Conservation (phyloP, 64 coral and sea anemone genomes). For the Exaiptasia diaphana region DNA sequence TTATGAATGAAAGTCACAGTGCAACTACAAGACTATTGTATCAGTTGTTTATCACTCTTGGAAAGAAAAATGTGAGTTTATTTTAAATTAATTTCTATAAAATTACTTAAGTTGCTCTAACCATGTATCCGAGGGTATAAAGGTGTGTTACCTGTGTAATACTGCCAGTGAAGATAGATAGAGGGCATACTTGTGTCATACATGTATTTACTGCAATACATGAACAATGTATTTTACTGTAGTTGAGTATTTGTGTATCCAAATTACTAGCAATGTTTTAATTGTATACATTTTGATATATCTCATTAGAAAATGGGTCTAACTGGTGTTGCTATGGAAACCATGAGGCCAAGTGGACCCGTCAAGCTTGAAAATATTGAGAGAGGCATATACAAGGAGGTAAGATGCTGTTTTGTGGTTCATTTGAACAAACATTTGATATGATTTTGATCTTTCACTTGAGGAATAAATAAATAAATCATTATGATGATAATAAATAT, state of each 20-base stretch:
- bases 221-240: too few relatives aligned
- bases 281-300: too few relatives aligned
- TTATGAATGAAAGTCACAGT: constrained; percentile 97
- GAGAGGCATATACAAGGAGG: constrained; percentile 96
- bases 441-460: not conserved
- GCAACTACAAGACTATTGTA: constrained; percentile 85
- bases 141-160: too few relatives aligned
- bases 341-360: constrained; percentile 96
- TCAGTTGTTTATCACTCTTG: constrained; percentile 90
- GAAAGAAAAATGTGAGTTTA: constrained; percentile 79
- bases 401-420: not conserved
- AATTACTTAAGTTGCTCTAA: too few relatives aligned
- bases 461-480: not conserved
- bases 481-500: too few relatives aligned
- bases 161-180: too few relatives aligned
- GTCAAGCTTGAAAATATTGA: constrained; percentile 97
- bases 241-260: too few relatives aligned
- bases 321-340: constrained; percentile 99
- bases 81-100: too few relatives aligned
- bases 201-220: too few relatives aligned
- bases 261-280: too few relatives aligned
- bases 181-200: too few relatives aligned
- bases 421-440: not conserved
- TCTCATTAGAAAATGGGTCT: constrained; percentile 73
- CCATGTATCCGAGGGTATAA: too few relatives aligned